Evolutionary conservation across 2,113 vertebrate genomes (phyloP), one percentile per base, ranked within the genome.

Genomic region (Eidolon helvum): DNA sequence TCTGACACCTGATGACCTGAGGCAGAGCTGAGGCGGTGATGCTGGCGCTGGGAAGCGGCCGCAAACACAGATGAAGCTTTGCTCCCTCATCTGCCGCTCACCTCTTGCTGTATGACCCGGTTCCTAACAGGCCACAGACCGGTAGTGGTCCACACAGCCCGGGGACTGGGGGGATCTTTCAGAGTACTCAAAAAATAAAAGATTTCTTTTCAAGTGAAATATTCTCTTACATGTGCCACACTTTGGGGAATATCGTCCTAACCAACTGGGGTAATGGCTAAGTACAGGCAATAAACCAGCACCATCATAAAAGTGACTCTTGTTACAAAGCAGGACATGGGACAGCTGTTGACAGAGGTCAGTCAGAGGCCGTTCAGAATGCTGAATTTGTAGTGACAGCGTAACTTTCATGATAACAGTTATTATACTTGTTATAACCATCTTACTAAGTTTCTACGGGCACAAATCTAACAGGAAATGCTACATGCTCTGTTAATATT

Each of bases 401-500:
- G 4, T 59, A 43, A 24, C 71, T 92, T 87, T 86, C 83, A 30
- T 35, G 33, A 55, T 45, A 45, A 45, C 45, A 9, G 45, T 45
- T 45, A 45, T 45, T 2, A 11, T 45, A 10, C 45, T 45, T 45
- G 45, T 45, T 10, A 45, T 45, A 45, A 45, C 10, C 45, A 9
- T 45, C 45, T 61, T 35, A 45, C 5, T 87, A 72, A 35, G 28
- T 95, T 93, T 38, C 55, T 77, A 65, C 61, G 68, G 74, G 45
- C 53, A 86, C 72, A 61, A 24, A 74, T 75, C 45, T 45, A 48
- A 74, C 33, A 71, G 71, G 65, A 96, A 95, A 59, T 75, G 35
- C 30, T 69, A 57, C 28, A 65, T 86, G 22, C 43, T 3, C 38
- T 79, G 30, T 92, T 96, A 38, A 53, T 84, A 40, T 66, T 59